Evolutionary conservation across 2,113 vertebrate genomes (phyloP), one percentile per base, ranked within the genome.

Genomic region (Turdus rufiventris): DNA sequence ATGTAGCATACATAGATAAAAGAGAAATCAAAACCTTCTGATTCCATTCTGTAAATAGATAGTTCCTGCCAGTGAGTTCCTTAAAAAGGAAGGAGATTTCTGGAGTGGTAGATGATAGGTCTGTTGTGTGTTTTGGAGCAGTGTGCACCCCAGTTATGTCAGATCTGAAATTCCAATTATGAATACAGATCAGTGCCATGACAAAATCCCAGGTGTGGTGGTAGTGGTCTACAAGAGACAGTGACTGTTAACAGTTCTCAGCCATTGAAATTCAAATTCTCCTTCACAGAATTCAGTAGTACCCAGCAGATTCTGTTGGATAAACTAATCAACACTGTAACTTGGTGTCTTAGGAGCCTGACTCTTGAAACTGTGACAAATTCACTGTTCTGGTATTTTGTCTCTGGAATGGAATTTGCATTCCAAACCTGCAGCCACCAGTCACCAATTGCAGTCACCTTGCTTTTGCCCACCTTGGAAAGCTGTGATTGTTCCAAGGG

Each of bases 371-470:
- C 12, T 45, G 17, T 73, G 51, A 62, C 42, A 63, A 51, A 67
- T 29, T 47, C 16, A 9, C 16, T 75, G 5, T 25, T 40, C 24
- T 76, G 40, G 21, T 75, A 33, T 15, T 84, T 21, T 74, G 23
- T 40, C 73, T 85, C 33, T 33, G 63, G 51, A 78, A 31, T 47
- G 47, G 51, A 51, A 60, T 81, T 61, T 57, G 36, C 40, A 14
- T 89, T 68, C 57, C 80, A 61, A 13, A 58, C 11, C 24, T 29
- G 2, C 1, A 8, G 53, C 60, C 33, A 29, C n/a, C 26, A 11
- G 1, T 61, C 2, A 8, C 33, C 4, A 9, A 2, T 12, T 72
- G 54, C 62, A 34, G n/a, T 73, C 51, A 40, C 3, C 1, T 71
- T 45, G 29, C 21, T 66, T 43, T 56, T 88, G 67, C 20, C 57